Conservation (phyloP, 2,113 vertebrate genomes). For the Corythaeola cristata region DNA sequence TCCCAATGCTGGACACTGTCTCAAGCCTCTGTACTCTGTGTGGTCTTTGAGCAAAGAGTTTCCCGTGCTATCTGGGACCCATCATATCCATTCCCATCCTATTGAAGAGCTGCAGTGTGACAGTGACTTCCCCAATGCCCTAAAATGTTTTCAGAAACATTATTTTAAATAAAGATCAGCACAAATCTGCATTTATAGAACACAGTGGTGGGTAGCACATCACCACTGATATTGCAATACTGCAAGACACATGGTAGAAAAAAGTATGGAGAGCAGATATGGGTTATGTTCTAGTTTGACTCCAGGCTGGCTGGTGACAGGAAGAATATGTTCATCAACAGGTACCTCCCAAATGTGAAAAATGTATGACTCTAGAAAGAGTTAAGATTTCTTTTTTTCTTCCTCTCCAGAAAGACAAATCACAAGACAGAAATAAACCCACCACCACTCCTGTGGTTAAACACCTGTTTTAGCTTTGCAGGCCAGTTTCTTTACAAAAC, state of each 20-base stretch:
- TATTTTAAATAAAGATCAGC: not conserved
- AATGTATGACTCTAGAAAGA: fast-evolving
- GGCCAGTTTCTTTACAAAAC: not conserved
- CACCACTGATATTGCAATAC: fast-evolving
- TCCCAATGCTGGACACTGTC: not conserved
- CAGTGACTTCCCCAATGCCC: not conserved
- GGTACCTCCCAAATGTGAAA: too few relatives aligned
- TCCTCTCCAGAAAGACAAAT: not conserved
- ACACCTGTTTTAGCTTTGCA: not conserved
- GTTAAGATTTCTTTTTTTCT: not conserved
- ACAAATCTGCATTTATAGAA: not conserved
- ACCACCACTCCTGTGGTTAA: not conserved
- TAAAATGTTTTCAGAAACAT: not conserved
- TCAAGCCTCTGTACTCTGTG: not conserved
- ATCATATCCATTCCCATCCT: not conserved
- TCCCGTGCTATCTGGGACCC: fast-evolving
- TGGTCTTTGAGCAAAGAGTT: not conserved
- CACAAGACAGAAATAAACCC: not conserved
- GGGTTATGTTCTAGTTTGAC: too few relatives aligned
- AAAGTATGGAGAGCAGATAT: fast-evolving
- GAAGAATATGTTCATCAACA: not conserved
- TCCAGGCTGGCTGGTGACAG: not conserved
- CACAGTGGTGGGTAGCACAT: not conserved
- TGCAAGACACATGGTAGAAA: too few relatives aligned
- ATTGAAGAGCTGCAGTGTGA: not conserved